Conservation (phyloP, 2,888 invertebrate species). For the Meliscaeva auricollis region DNA sequence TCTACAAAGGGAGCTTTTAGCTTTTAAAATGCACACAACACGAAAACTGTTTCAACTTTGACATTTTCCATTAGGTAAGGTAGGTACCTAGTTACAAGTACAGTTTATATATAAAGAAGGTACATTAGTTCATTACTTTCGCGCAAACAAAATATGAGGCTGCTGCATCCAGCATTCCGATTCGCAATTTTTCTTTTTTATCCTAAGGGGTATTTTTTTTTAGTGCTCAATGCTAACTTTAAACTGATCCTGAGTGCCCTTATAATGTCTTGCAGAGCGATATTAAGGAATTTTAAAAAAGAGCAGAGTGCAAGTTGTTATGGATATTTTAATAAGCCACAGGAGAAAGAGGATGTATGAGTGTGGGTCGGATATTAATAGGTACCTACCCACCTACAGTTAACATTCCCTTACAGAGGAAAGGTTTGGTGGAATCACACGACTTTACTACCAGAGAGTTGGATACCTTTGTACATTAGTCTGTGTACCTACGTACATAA, state of each 20-base stretch:
- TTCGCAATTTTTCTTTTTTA: constrained; percentile 6
- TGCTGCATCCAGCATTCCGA: constrained; percentile 6
- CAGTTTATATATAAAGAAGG: neutral
- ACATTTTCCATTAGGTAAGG: constrained; percentile 13
- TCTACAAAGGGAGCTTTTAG: neutral
- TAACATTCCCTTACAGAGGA: neutral
- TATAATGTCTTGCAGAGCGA: constrained; percentile 6
- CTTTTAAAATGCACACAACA: constrained; percentile 26
- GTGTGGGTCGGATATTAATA: neutral
- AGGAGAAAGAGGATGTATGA: constrained; percentile 11
- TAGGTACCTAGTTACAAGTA: no score
- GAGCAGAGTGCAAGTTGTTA: constrained; percentile 1
- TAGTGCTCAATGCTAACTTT: constrained; percentile 7
- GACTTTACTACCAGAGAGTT: neutral
- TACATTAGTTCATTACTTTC: constrained; percentile 31
- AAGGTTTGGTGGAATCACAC: neutral
- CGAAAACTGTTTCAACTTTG: constrained; percentile 32
- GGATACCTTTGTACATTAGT: neutral
- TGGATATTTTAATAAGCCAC: constrained; percentile 13
- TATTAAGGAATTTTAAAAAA: constrained; percentile 14
- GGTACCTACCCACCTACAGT: neutral
- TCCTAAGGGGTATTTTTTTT: neutral
- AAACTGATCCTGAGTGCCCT: constrained; percentile 10
- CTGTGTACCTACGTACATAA: neutral
- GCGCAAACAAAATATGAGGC: neutral